phyloP scores from a whole-genome alignment of 2,888 invertebrate genomes.

The Neria commutata region DNA sequence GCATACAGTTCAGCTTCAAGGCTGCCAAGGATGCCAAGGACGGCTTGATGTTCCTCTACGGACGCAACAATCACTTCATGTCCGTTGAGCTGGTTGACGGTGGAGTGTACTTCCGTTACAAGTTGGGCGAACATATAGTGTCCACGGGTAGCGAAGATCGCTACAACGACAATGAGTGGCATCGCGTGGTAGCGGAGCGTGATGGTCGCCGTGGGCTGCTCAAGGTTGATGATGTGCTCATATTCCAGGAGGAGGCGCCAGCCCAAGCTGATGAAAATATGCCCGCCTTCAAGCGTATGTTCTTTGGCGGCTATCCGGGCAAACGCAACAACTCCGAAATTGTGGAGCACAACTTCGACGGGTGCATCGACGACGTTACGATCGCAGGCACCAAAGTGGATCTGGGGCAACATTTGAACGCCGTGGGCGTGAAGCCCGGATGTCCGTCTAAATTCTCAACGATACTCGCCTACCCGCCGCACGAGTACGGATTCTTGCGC shows the following conservation, averaged over 20 bases:
- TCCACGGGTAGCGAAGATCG: constrained; percentile 58
- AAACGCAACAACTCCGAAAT: constrained; percentile 71
- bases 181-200: constrained; percentile 78
- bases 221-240: constrained; percentile 69
- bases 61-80: constrained; percentile 76
- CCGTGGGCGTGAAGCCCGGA: constrained; percentile 83
- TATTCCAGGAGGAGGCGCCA: constrained; percentile 58
- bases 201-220: constrained; percentile 71
- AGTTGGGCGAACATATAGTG: constrained; percentile 68
- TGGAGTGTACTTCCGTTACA: constrained; percentile 71
- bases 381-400: constrained; percentile 80
- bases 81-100: constrained; percentile 85
- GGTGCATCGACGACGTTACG: constrained; percentile 86
- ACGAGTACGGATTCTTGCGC: constrained; percentile 69
- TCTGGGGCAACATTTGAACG: constrained; percentile 76
- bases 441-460: constrained; percentile 85
- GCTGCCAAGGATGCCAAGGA: constrained; percentile 77
- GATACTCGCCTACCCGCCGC: constrained; percentile 68
- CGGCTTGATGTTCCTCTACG: constrained; percentile 87
- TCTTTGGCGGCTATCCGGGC: constrained; percentile 85
- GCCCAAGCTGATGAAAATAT: constrained; percentile 55
- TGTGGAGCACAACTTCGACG: constrained; percentile 82
- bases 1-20: constrained; percentile 82
- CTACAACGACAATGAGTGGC: constrained; percentile 94
- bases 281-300: constrained; percentile 74